These are phyloP conservation scores for Drosophila takahashii DNA, from an alignment of 1,140 invertebrate genomes.

Conservation along the genomic window DNA sequence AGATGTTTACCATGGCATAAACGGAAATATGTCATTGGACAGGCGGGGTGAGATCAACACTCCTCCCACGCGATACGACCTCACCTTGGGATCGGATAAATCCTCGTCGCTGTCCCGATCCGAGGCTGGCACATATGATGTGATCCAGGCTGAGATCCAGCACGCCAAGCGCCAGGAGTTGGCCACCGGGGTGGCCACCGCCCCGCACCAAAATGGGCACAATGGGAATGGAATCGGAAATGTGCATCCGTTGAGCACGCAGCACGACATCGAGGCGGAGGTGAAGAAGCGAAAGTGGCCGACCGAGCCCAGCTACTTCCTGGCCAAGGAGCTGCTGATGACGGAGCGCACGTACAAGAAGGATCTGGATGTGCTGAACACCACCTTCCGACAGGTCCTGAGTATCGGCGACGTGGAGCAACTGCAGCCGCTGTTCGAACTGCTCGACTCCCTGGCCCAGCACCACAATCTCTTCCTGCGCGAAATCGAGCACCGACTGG, in stretches of 20 bases:
- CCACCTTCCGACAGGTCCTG: slow-evolving; percentile 89
- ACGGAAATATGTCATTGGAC: slow-evolving; percentile 84
- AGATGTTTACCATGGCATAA: slow-evolving; percentile 84
- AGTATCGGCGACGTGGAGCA: slow-evolving; percentile 82
- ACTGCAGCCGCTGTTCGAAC: slow-evolving; percentile 80
- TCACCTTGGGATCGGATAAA: slow-evolving; percentile 82
- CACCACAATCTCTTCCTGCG: slow-evolving; percentile 87
- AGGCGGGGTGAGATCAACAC: slow-evolving; percentile 77
- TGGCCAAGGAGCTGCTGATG: slow-evolving; percentile 97
- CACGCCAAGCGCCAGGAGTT: slow-evolving; percentile 78
- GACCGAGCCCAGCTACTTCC: slow-evolving; percentile 94
- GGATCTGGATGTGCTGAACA: slow-evolving; percentile 95
- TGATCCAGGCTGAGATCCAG: slow-evolving; percentile 82
- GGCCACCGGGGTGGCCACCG: slow-evolving; percentile 68
- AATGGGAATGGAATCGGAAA: slow-evolving; percentile 63
- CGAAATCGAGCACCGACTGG: slow-evolving; percentile 86
- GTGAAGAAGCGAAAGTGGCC: slow-evolving; percentile 86
- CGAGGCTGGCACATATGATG: slow-evolving; percentile 83
- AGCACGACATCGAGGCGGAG: slow-evolving; percentile 65
- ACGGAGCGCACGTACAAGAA: slow-evolving; percentile 98
- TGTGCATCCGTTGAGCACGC: slow-evolving; percentile 22
- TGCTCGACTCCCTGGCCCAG: slow-evolving; percentile 87
- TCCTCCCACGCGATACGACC: slow-evolving; percentile 75
- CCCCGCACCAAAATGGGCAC: slow-evolving; percentile 57
- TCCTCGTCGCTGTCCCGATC: slow-evolving; percentile 83